Evolutionary conservation across 2,888 invertebrate genomes (phyloP).

Genomic region (Pseudococcus viburni): DNA sequence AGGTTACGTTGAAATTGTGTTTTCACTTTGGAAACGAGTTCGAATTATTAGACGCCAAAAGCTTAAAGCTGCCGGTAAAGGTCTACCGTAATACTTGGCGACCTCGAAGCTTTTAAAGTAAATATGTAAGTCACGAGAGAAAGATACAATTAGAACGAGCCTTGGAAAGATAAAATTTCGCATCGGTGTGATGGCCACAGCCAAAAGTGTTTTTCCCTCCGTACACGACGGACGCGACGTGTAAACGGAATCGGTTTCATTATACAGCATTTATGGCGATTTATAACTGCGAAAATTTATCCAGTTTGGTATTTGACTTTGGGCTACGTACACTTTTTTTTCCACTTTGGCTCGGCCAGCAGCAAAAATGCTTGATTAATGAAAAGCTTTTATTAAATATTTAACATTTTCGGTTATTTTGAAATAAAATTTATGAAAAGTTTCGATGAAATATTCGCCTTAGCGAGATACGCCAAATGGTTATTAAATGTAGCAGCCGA

Average conservation of each 20-base stretch:
- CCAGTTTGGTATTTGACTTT: neutral
- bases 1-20: constrained; percentile 37
- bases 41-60: constrained; percentile 34
- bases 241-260: too few relatives aligned
- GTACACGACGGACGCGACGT: neutral
- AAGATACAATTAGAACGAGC: constrained; percentile 9
- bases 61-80: neutral
- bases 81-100: constrained; percentile 3
- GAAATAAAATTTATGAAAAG: constrained; percentile 43
- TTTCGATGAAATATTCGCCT: constrained; percentile 33
- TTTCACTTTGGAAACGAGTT: constrained; percentile 21
- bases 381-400: constrained; percentile 37
- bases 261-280: neutral
- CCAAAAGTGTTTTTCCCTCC: constrained; percentile 13
- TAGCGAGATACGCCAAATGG: neutral
- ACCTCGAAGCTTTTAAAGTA: constrained; percentile 32
- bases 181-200: neutral
- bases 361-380: neutral
- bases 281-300: neutral
- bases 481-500: constrained; percentile 16
- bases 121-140: constrained; percentile 26
- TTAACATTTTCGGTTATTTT: constrained; percentile 38
- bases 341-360: neutral
- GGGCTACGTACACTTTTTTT: neutral
- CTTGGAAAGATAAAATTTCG: neutral